A percentile compares a stretch with the other conserved stretches of the same genome.
phyloP scores from a whole-genome alignment of 2,888 invertebrate genomes.

The Nineta flava region DNA sequence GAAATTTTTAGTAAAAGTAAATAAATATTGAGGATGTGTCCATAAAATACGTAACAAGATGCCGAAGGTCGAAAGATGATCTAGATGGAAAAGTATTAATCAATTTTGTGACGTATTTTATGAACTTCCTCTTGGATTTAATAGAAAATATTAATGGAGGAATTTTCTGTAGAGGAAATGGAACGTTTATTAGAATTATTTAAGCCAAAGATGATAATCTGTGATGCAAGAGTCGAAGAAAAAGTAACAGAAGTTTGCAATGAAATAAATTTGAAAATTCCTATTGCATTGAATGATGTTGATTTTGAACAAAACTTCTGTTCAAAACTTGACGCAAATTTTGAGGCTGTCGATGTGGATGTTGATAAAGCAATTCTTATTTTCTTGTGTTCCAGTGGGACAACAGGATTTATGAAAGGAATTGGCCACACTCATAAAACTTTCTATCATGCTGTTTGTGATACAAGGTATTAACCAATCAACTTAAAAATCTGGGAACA shows the following conservation, averaged over 20 bases:
- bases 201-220: background rate
- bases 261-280: background rate
- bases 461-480: background rate
- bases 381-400: slow-evolving; percentile 1
- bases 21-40: background rate
- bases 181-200: background rate
- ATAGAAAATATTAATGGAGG: background rate
- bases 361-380: background rate
- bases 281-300: background rate
- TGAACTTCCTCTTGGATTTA: background rate
- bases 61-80: too few species aligned
- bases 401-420: slow-evolving; percentile 1
- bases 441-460: background rate
- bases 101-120: background rate
- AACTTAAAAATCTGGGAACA: too few species aligned
- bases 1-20: background rate
- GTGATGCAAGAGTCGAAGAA: background rate
- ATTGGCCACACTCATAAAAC: background rate
- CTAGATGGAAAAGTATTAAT: too few species aligned
- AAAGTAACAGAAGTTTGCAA: background rate
- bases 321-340: background rate
- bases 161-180: background rate
- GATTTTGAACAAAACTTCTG: background rate
- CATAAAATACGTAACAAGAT: too few species aligned
- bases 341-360: background rate